These are phyloP conservation scores for Ctenomys sociabilis DNA, from an alignment of 2,113 vertebrate genomes.

Conservation along the genomic window DNA sequence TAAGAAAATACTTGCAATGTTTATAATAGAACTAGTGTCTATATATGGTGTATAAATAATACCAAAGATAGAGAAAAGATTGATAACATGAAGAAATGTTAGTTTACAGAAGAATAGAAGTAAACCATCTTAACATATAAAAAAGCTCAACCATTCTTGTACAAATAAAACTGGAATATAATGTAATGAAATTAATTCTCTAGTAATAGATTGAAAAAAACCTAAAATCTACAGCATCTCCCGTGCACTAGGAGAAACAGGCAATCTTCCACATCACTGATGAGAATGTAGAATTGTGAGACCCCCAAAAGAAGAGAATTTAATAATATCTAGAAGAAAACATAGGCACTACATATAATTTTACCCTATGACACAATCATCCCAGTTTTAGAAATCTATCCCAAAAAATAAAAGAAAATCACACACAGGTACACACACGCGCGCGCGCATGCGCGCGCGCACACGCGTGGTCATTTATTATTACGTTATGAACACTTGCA, in stretches of 20 bases:
- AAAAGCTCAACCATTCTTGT: neutral
- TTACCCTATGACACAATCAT: neutral
- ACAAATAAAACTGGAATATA: neutral
- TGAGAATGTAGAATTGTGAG: neutral
- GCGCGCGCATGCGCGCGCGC: neutral
- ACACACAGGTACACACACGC: neutral
- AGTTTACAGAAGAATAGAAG: conserved; percentile 22
- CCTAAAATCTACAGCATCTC: neutral
- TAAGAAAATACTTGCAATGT: neutral
- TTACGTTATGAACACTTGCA: neutral
- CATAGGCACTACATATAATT: neutral
- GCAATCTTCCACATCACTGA: neutral
- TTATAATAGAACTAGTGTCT: neutral
- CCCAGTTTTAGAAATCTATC: conserved; percentile 30
- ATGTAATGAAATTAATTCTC: neutral
- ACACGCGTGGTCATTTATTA: neutral
- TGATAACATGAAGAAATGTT: neutral
- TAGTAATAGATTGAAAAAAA: neutral
- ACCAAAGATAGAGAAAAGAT: neutral
- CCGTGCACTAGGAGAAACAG: neutral
- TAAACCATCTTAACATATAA: neutral
- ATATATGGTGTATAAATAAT: neutral
- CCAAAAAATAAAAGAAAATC: neutral
- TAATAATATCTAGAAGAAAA: neutral
- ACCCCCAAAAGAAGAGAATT: neutral